These are phyloP conservation scores for Eristalinus aeneus DNA, from an alignment of 2,888 invertebrate species.

Conservation along the genomic window DNA sequence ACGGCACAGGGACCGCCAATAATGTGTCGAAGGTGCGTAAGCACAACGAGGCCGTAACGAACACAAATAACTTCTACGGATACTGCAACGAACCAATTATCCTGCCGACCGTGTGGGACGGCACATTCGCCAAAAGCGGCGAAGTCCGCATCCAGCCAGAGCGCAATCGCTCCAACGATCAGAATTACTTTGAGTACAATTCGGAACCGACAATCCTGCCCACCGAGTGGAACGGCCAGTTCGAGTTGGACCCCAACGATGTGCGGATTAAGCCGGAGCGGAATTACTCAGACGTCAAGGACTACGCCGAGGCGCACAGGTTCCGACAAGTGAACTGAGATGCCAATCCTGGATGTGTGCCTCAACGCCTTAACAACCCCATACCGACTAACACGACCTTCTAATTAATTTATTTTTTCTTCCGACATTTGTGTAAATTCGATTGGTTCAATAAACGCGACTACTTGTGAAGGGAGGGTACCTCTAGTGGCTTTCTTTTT, in stretches of 20 bases:
- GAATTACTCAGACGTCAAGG: conserved; percentile 79
- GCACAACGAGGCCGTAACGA: conserved; percentile 78
- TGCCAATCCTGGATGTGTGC: background rate
- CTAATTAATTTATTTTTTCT: background rate
- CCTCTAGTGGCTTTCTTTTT: background rate
- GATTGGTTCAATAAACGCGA: background rate
- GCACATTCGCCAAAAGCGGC: conserved; percentile 78
- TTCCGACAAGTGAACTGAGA: conserved; percentile 74
- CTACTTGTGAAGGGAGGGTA: background rate
- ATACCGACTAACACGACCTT: background rate
- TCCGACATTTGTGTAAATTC: background rate
- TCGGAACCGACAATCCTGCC: conserved; percentile 77
- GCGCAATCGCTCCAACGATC: conserved; percentile 79
- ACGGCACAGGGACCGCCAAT: conserved; percentile 76
- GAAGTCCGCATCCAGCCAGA: conserved; percentile 76
- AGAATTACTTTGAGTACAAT: conserved; percentile 77
- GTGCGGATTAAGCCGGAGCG: conserved; percentile 78
- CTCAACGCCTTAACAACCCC: conserved; percentile 19
- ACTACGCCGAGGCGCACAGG: conserved; percentile 78
- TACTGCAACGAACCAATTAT: conserved; percentile 77
- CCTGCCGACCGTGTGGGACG: conserved; percentile 79
- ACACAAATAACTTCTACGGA: conserved; percentile 79
- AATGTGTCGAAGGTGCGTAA: conserved; percentile 78
- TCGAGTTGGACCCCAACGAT: conserved; percentile 78
- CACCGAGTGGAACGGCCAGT: conserved; percentile 78